Percentiles rank a stretch among this genome's conserved stretches.
These are phyloP conservation scores for Callipepla squamata DNA, from an alignment of 2,113 vertebrate genomes.

Conservation along the genomic window DNA sequence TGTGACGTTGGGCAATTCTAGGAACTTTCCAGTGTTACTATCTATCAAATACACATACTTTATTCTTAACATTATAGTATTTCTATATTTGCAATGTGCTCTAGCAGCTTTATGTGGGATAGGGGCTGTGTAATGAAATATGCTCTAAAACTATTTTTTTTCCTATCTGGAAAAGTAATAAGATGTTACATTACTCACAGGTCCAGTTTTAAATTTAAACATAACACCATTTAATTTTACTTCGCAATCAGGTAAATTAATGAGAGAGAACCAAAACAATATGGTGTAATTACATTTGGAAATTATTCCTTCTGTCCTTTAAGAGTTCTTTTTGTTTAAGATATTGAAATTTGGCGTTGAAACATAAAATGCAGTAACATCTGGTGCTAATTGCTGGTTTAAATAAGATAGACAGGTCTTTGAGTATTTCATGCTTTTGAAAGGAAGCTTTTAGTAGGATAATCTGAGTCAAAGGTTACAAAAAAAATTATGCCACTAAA, in stretches of 20 bases:
- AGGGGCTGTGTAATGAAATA: constrained; percentile 25
- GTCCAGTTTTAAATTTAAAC: constrained; percentile 82
- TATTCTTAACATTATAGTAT: background rate
- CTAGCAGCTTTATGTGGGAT: background rate
- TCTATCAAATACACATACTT: background rate
- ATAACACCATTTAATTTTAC: constrained; percentile 82
- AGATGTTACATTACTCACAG: constrained; percentile 75
- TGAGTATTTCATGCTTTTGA: constrained; percentile 75
- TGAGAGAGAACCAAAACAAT: constrained; percentile 81
- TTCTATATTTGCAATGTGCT: background rate
- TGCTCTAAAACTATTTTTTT: constrained; percentile 48
- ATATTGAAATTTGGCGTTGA: constrained; percentile 79
- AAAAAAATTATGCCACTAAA: constrained; percentile 76
- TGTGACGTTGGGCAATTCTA: fast-evolving
- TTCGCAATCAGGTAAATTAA: constrained; percentile 85
- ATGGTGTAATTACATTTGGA: constrained; percentile 82
- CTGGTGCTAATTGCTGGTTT: constrained; percentile 83
- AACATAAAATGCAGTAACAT: constrained; percentile 82
- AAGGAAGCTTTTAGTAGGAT: constrained; percentile 75
- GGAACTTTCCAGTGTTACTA: background rate
- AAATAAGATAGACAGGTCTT: constrained; percentile 80
- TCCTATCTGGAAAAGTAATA: constrained; percentile 40
- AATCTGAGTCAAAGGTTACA: constrained; percentile 79
- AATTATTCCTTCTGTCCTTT: constrained; percentile 83
- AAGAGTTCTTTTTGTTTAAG: constrained; percentile 78